Base-by-base conservation (phyloP, 2,888 invertebrate species). In the Listrodromus nycthemerus region DNA sequence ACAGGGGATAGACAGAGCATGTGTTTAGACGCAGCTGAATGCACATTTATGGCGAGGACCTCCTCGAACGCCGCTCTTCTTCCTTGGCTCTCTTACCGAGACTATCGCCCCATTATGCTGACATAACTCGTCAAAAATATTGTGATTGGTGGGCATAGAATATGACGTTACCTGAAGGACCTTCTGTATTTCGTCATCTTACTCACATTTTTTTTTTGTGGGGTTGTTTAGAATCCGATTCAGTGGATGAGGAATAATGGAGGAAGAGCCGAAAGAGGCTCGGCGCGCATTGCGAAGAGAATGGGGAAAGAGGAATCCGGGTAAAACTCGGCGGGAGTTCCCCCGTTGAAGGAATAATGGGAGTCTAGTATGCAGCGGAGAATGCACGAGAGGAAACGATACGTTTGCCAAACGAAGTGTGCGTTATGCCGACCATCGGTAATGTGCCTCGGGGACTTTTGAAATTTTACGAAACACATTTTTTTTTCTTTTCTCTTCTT, bases 61-160 rank as follows among this genome's bases (percentile, higher is more conserved):
- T 79, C 71, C 69, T 66, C 61, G 41, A 78, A 83, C 73, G 58
- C 71, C 73, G 58, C 74, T 78, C 66, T 65, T 81, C 61, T 58
- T 84, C 69, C 30, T 80, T 58, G 41, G 58, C 33, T 66, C 61
- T 69, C 70, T 80, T 61, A 74, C 76, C 71, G 30, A 69, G 41
- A 63, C 3, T 41, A 2, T 16, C 65, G 33, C 58, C 69, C 91
- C 88, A 92, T 92, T 92, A 91, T 92, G 86, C 90, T 90, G 91
- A 90, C 92, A 92, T 92, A 93, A 93, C 92, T 93, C 91, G 92
- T 93, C 92, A 93, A 93, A 93, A 93, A 93, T 93, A 92, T 93
- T 93, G 93, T 92, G 93, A 93, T 93, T 93, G 92, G 93, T 88
- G 88, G 83, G 80, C 87, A 88, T 87, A 87, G 89, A 90, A 89